Percentiles rank a stretch among this genome's conserved stretches.
phyloP scores from a whole-genome alignment of 2,797 vertebrate genomes.

The Ctenopoma kingsleyae region DNA sequence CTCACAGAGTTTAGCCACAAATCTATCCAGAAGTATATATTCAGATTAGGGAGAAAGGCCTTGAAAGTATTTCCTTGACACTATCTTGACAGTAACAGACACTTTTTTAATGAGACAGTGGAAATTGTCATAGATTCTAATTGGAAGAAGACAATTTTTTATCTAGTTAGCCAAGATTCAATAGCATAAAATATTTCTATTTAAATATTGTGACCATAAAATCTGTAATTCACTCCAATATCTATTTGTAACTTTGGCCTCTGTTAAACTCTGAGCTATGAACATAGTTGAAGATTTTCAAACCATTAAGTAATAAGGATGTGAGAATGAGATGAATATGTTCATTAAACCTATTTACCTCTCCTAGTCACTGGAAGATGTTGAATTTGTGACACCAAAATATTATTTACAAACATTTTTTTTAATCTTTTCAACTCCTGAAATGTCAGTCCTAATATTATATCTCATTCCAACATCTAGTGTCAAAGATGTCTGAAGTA shows the following conservation, averaged over 20 bases:
- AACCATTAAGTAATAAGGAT: no score
- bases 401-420: no score
- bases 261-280: no score
- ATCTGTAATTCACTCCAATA: neutral
- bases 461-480: no score
- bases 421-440: no score
- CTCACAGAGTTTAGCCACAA: conserved; percentile 54
- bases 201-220: neutral
- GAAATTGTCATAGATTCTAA: conserved; percentile 20
- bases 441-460: no score
- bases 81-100: conserved; percentile 50
- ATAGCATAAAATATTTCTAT: neutral
- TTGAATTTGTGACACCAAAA: neutral
- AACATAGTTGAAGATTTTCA: no score
- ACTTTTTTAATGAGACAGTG: conserved; percentile 33
- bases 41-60: conserved; percentile 58
- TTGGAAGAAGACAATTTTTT: neutral
- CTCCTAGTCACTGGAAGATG: neutral
- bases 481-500: no score
- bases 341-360: neutral
- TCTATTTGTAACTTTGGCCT: no score
- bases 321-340: no score
- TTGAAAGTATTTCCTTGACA: conserved; percentile 41
- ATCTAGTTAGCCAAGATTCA: neutral
- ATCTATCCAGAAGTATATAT: conserved; percentile 53